A percentile compares a stretch with the other conserved stretches of the same genome.
Evolutionary conservation across 2,113 vertebrate genomes (phyloP).

Genomic region (Pseudolaguvia tuberculata): DNA sequence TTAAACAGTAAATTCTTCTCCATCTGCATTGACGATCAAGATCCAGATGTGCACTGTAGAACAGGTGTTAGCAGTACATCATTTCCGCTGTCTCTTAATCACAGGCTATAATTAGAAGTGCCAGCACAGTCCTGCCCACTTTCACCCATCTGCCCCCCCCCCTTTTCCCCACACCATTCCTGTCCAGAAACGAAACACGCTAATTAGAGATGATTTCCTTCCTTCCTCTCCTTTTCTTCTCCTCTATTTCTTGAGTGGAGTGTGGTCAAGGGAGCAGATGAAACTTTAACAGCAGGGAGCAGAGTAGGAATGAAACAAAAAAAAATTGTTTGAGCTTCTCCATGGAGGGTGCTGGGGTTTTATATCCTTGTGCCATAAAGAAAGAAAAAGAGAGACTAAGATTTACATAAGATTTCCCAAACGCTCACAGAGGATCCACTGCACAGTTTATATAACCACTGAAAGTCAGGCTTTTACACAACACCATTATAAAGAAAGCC

Average conservation of each 20-base stretch:
- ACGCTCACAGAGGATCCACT: conserved; percentile 14
- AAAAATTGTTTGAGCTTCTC: background rate
- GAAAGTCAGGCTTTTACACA: conserved; percentile 6
- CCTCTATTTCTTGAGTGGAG: conserved; percentile 32
- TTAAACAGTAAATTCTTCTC: conserved; percentile 18
- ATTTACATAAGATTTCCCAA: conserved; percentile 38
- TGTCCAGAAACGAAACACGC: conserved; percentile 33
- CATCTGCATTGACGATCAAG: conserved; percentile 30
- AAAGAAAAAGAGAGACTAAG: conserved; percentile 8
- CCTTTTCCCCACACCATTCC: background rate
- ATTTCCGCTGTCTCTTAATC: conserved; percentile 66
- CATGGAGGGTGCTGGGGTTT: too few species aligned
- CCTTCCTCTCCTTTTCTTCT: conserved; percentile 28
- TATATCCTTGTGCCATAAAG: background rate
- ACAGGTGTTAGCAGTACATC: conserved; percentile 60
- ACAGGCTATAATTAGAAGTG: conserved; percentile 64
- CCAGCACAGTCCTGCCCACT: conserved; percentile 41
- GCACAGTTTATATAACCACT: background rate
- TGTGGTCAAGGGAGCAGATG: conserved; percentile 24
- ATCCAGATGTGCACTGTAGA: conserved; percentile 55
- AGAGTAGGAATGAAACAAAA: conserved; percentile 16
- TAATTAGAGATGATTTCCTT: conserved; percentile 50
- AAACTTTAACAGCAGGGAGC: conserved; percentile 10
- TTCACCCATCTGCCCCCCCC: background rate
- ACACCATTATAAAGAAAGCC: conserved; percentile 19